These are phyloP conservation scores for Pampus argenteus DNA, from an alignment of 2,797 vertebrate species.

Conservation along the genomic window DNA sequence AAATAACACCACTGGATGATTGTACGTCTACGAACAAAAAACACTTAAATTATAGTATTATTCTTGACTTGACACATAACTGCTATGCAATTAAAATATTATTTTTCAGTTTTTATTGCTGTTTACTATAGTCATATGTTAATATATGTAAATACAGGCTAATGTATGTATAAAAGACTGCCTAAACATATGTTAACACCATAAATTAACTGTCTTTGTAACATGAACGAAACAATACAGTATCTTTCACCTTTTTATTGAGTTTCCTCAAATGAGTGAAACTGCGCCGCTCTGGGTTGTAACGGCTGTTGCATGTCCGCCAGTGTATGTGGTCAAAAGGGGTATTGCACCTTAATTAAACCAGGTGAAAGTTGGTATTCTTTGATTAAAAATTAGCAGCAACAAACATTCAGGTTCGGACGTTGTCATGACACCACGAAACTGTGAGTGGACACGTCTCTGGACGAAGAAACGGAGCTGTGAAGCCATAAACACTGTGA, in stretches of 20 bases:
- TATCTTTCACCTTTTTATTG: too few relatives aligned
- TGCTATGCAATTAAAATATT: neutral
- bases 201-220: too few relatives aligned
- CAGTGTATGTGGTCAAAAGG: neutral
- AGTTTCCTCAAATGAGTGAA: constrained; percentile 3
- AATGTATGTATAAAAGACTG: neutral
- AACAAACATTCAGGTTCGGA: neutral
- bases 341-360: constrained; percentile 8
- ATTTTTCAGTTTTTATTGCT: neutral
- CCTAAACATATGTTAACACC: too few relatives aligned
- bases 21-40: neutral
- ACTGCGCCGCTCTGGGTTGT: constrained; percentile 35
- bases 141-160: neutral
- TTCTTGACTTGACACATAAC: neutral
- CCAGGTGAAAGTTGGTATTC: constrained; percentile 3
- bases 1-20: neutral
- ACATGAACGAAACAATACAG: too few relatives aligned
- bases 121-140: neutral
- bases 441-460: too few relatives aligned
- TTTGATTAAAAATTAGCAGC: neutral
- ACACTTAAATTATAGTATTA: neutral
- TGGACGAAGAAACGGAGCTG: too few relatives aligned
- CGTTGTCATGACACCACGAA: too few relatives aligned
- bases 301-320: neutral
- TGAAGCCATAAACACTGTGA: too few relatives aligned